Evolutionary conservation across 1,140 invertebrate species (phyloP), one percentile per base, ranked within the genome.

Genomic region (Euura lappo): DNA sequence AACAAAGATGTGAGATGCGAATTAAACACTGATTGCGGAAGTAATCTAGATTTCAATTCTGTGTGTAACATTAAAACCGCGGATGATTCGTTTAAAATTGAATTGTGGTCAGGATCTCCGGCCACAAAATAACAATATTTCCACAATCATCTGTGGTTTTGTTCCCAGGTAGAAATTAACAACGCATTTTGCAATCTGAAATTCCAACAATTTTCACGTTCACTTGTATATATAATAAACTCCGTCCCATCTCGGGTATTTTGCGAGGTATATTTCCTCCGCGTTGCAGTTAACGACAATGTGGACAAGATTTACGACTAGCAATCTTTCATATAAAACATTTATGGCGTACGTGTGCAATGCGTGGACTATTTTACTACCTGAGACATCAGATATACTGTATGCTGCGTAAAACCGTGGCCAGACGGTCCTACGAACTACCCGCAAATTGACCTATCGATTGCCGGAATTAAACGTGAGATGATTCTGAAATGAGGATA

Each of bases 311-410:
- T 84, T 84, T 82, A 83, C 79, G 68, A 76, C 72, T 72, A 70
- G 73, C 78, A 75, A 79, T 84, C 81, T 78, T 81, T 84, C 79
- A 84, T 80, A 82, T 83, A 76, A 74, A 80, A 73, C 80, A 75
- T 83, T 82, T 82, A 83, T 76, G 80, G 72, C 79, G 70, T 72
- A 69, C 76, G 65, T 65, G 75, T 1, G 28, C 28, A 28, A 28
- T 28, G 28, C 28, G 28, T 28, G 28, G 28, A 28, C 28, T 28
- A 28, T 28, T 28, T 28, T 28, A 28, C 28, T 28, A 28, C 28
- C 28, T 28, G 28, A 28, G 28, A 28, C 28, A 28, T 28, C 28
- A 1, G 28, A 28, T 0, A 28, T 28, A 28, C 28, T 28, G 28
- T 28, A 28, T 28, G 28, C 28, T 28, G 28, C 28, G 28, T 28